Evolutionary conservation across 2,113 vertebrate species (phyloP).

Genomic region (Hylia prasina): DNA sequence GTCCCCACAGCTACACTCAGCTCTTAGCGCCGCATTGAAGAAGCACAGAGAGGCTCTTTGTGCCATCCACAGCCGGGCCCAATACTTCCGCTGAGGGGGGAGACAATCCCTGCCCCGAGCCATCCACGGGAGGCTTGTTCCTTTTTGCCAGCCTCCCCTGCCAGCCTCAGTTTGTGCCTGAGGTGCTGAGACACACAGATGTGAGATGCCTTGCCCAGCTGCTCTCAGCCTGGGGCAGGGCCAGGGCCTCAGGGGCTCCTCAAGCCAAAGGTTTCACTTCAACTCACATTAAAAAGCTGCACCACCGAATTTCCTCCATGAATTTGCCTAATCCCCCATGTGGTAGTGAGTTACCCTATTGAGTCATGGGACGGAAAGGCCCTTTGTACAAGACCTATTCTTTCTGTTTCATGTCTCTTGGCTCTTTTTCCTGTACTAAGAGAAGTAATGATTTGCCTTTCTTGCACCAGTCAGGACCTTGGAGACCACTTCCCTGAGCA

Average conservation of each 20-base stretch:
- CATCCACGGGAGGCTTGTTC: background rate
- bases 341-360: background rate
- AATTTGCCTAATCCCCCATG: background rate
- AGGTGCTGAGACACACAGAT: background rate
- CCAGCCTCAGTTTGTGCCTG: background rate
- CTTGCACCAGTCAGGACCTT: background rate
- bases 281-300: background rate
- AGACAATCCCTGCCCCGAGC: background rate
- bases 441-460: background rate
- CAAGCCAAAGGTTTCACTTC: background rate
- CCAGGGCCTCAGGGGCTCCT: background rate
- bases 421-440: background rate
- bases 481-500: background rate
- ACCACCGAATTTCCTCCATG: background rate
- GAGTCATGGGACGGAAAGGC: background rate
- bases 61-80: fast-evolving
- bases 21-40: background rate
- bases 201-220: background rate
- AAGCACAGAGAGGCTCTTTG: background rate
- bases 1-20: background rate
- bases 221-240: background rate
- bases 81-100: background rate
- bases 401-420: background rate
- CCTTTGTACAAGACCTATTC: background rate
- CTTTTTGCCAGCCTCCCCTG: background rate